phyloP scores from a whole-genome alignment of 1,140 invertebrate genomes.

The Micrasema minimum region DNA sequence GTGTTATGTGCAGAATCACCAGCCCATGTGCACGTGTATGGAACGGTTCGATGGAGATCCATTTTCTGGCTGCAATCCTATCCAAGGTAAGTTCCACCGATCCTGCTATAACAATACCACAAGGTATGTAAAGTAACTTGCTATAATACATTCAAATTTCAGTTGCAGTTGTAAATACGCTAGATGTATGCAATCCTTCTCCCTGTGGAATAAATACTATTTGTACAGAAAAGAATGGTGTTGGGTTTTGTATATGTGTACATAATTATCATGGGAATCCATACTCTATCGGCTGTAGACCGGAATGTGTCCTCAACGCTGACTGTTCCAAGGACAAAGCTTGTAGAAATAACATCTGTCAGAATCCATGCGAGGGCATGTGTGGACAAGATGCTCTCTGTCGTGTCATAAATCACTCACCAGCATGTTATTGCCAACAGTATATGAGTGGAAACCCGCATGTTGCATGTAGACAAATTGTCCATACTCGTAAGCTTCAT shows the following conservation, averaged over 20 bases:
- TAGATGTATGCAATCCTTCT: slow-evolving; percentile 70
- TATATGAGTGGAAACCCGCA: slow-evolving; percentile 73
- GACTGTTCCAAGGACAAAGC: slow-evolving; percentile 80
- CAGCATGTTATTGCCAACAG: slow-evolving; percentile 74
- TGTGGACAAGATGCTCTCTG: slow-evolving; percentile 81
- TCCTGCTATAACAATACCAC: slow-evolving; percentile 65
- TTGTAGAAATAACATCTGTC: slow-evolving; percentile 82
- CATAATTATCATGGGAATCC: slow-evolving; percentile 78
- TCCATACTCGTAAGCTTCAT: slow-evolving; percentile 52
- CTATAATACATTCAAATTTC: slow-evolving; percentile 23
- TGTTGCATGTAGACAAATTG: slow-evolving; percentile 66
- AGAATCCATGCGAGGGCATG: slow-evolving; percentile 81
- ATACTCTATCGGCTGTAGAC: slow-evolving; percentile 75
- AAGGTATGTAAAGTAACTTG: slow-evolving; percentile 38
- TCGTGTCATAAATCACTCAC: slow-evolving; percentile 80
- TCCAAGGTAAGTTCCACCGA: slow-evolving; percentile 69
- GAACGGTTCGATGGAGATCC: slow-evolving; percentile 85
- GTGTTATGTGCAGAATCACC: slow-evolving; percentile 81
- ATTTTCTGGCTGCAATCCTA: slow-evolving; percentile 77
- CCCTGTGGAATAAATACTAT: slow-evolving; percentile 86
- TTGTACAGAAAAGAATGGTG: slow-evolving; percentile 79
- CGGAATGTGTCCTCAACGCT: slow-evolving; percentile 77
- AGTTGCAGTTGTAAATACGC: slow-evolving; percentile 57
- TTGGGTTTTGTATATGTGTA: slow-evolving; percentile 77
- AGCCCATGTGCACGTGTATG: slow-evolving; percentile 80